Base-by-base conservation (phyloP, 1,140 invertebrate genomes). In the Venustaconcha ellipsiformis region DNA sequence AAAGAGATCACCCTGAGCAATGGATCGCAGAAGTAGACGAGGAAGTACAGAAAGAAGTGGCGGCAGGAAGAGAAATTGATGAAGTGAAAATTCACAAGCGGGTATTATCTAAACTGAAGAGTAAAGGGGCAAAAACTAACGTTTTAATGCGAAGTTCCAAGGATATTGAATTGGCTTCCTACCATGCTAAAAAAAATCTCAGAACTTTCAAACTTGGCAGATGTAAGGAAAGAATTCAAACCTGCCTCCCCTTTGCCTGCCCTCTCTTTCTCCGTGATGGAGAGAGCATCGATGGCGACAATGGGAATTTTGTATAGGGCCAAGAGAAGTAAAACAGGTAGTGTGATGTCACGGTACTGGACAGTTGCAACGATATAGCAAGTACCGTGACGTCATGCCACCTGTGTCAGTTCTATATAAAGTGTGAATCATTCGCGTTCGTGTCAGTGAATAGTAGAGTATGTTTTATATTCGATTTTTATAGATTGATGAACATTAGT, bases 1-100 rank as follows among this genome's bases (percentile, higher is more conserved):
- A 85, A 88, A 74, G 87, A 88, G 74, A 67, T 88, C 83, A 83
- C 3, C 78, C 87, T 23, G 80, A 87, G 48, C 76, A 82, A 70
- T 80, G 81, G 76, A 87, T 88, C 84, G 78, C 78, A 0, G 84
- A 88, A 26, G 83, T 86, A 0, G 80, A 88, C 62, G 67, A 73
- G 48, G 81, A 85, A 74, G 81, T 87, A 5, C 62, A 82, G 69
- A 30, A 66, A 17, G 80, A 84, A 74, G 69, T 78, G 6, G 60
- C 72, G 23, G 63, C 37, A 6, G 74, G 70, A 4, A 62, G 62
- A 20, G 82, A 78, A 67, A 64, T 82, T 11, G 74, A 81, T 56
- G 79, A 80, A 15, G 79, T 76, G n/a, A 74, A 60, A 14, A 8
- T 87, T 48, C 57, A 74, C 0, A 59, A 57, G 14, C 72, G 58